Evolutionary conservation across 2,113 vertebrate species (phyloP).

Genomic region (Apodemus sylvaticus): DNA sequence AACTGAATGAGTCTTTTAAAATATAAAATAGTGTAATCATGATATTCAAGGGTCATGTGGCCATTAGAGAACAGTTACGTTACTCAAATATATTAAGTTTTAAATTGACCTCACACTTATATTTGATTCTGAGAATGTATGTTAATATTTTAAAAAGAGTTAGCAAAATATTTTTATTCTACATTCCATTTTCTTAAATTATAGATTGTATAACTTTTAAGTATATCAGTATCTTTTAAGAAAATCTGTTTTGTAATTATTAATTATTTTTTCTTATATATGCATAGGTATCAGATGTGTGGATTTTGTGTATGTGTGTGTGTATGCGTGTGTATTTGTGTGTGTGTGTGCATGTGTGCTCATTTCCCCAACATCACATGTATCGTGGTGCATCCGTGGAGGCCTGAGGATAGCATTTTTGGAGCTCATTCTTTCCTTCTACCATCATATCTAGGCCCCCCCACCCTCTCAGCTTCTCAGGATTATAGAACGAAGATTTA

Average conservation of each 20-base stretch:
- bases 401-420: neutral
- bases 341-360: neutral
- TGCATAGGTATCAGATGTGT: too few species aligned
- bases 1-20: neutral
- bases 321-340: too few species aligned
- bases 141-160: neutral
- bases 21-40: neutral
- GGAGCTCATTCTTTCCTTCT: too few species aligned
- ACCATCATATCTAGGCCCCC: accelerated
- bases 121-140: neutral
- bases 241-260: neutral
- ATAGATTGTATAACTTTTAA: neutral
- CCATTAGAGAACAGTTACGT: neutral
- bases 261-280: neutral
- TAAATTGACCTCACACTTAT: neutral
- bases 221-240: neutral
- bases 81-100: neutral
- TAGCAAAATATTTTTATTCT: neutral
- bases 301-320: neutral
- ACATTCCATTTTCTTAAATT: neutral
- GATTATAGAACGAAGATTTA: neutral
- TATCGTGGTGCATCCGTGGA: neutral
- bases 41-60: neutral
- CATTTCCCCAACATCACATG: too few species aligned
- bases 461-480: too few species aligned